These are phyloP conservation scores for Phorcus lineatus DNA, from an alignment of 2,888 invertebrate genomes.

Conservation along the genomic window DNA sequence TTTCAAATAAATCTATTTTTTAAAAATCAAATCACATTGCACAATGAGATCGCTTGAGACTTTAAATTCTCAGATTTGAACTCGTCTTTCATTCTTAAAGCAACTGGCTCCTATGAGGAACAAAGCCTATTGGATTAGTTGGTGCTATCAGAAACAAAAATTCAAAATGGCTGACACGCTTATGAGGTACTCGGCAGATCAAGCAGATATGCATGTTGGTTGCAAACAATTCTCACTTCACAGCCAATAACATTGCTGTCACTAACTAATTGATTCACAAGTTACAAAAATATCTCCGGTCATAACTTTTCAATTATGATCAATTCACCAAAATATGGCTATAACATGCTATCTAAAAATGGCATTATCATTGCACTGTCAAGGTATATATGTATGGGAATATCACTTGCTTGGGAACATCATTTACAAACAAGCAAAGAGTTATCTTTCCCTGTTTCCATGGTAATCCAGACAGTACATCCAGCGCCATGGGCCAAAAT, in stretches of 20 bases:
- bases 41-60: not conserved
- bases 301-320: conserved; percentile 12
- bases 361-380: conserved; percentile 8
- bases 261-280: not conserved
- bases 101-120: not conserved
- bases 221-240: not conserved
- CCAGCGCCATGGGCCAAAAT: conserved; percentile 6
- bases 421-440: not conserved
- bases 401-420: not conserved
- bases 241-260: not conserved
- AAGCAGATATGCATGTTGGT: conserved; percentile 16
- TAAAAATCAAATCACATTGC: conserved; percentile 3
- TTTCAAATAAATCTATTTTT: not conserved
- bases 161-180: not conserved
- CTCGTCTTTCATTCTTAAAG: not conserved
- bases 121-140: not conserved
- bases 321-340: conserved; percentile 10
- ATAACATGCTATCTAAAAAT: conserved; percentile 2
- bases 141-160: not conserved
- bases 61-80: not conserved
- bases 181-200: conserved; percentile 3
- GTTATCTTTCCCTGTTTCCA: not conserved
- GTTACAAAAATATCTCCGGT: conserved; percentile 11
- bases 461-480: not conserved
- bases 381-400: not conserved